phyloP scores from a whole-genome alignment of 2,113 vertebrate genomes.

The Cromileptes altivelis region DNA sequence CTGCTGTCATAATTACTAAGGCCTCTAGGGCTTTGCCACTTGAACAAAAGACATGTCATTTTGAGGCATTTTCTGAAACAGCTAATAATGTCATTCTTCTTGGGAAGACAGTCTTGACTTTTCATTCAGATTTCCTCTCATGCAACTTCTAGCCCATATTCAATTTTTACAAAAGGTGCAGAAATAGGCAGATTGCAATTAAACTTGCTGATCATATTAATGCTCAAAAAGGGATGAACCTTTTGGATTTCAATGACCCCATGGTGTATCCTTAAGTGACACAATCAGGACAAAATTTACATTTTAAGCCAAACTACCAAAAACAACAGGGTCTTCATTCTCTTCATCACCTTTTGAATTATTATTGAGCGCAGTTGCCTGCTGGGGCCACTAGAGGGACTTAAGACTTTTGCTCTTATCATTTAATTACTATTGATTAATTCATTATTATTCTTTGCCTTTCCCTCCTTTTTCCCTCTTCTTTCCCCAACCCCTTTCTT shows the following conservation, averaged over 20 bases:
- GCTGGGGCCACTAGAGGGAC: no score
- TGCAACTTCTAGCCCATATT: neutral
- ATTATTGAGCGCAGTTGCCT: constrained; percentile 2
- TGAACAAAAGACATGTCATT: neutral
- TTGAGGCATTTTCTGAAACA: neutral
- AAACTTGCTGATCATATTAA: neutral
- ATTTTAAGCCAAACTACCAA: neutral
- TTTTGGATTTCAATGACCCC: neutral
- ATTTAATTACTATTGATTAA: constrained; percentile 28
- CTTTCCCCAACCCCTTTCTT: neutral
- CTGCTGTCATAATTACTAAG: neutral
- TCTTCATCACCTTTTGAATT: neutral
- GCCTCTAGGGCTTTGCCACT: neutral
- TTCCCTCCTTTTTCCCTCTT: neutral
- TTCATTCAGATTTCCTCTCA: neutral
- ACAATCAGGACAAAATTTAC: neutral
- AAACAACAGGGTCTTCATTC: constrained; percentile 6
- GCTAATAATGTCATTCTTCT: neutral
- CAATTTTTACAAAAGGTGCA: neutral
- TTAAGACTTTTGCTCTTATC: neutral
- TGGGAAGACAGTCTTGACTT: neutral
- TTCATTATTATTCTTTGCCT: constrained; percentile 9
- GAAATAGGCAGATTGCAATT: neutral
- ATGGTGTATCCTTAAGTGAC: neutral
- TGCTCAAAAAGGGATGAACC: neutral